These are phyloP conservation scores for Crossaster papposus DNA, from an alignment of 53 echinoderm and acorn worm genomes.

Conservation along the genomic window DNA sequence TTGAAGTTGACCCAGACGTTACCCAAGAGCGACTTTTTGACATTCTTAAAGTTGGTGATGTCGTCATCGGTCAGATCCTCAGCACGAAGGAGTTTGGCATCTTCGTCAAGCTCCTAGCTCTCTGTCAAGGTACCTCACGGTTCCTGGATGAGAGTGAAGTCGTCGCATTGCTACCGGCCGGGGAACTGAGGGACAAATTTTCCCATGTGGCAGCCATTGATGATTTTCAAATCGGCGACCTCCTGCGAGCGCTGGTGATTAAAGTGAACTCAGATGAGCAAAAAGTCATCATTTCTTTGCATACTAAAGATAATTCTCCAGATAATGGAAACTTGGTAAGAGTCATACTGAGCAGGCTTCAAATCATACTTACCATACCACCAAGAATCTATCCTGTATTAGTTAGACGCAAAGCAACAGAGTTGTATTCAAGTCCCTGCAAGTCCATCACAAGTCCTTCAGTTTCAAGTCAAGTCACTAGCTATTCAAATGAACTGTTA, in stretches of 20 bases:
- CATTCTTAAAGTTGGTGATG: slow-evolving; percentile 68
- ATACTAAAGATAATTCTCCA: slow-evolving; percentile 44
- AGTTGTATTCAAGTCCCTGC: no score
- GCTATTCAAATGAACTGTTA: no score
- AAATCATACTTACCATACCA: no score
- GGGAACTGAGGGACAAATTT: slow-evolving; percentile 75
- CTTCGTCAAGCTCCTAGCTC: slow-evolving; percentile 76
- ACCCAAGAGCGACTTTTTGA: slow-evolving; percentile 70
- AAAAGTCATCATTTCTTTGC: slow-evolving; percentile 87
- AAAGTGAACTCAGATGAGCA: slow-evolving; percentile 78
- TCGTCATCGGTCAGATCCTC: slow-evolving; percentile 75
- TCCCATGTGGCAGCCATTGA: slow-evolving; percentile 60
- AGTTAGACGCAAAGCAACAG: no score
- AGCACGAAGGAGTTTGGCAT: slow-evolving; percentile 91
- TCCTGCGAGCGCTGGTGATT: slow-evolving; percentile 78
- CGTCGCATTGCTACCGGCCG: slow-evolving; percentile 76
- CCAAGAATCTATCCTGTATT: no score
- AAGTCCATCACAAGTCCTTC: no score
- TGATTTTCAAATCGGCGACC: slow-evolving; percentile 73
- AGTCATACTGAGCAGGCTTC: no score
- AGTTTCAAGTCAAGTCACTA: no score
- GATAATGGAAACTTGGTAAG: slow-evolving; percentile 64
- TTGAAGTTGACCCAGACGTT: slow-evolving; percentile 66
- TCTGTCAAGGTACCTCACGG: slow-evolving; percentile 59
- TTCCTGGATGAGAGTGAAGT: slow-evolving; percentile 77